Conservation (phyloP, 1,140 invertebrate species). For the Branchinecta lynchi region DNA sequence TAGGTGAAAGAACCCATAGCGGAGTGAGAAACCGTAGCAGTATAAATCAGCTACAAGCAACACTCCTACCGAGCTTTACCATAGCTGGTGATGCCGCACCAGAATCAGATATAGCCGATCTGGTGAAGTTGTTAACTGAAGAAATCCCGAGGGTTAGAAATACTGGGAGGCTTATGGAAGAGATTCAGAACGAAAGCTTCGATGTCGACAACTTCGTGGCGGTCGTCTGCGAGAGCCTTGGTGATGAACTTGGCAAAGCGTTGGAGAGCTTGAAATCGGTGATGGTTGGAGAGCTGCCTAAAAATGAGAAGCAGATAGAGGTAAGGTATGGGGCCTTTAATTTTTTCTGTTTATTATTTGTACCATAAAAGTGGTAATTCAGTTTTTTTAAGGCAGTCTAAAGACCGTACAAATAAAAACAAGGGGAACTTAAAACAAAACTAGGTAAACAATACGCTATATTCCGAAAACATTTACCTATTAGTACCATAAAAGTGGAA, state of each 20-base stretch:
- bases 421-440: too few relatives aligned
- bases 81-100: neutral
- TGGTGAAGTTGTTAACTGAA: neutral
- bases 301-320: neutral
- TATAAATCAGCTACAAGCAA: neutral
- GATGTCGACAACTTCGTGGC: neutral
- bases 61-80: neutral
- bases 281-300: neutral
- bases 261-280: neutral
- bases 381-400: too few relatives aligned
- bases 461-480: too few relatives aligned
- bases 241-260: neutral
- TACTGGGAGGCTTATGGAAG: neutral
- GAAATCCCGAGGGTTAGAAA: neutral
- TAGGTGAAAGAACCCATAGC: too few relatives aligned
- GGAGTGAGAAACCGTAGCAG: too few relatives aligned
- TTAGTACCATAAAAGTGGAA: too few relatives aligned
- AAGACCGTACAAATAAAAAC: too few relatives aligned
- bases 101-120: neutral
- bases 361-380: too few relatives aligned
- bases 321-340: neutral
- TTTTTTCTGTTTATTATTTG: too few relatives aligned
- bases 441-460: too few relatives aligned
- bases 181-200: neutral
- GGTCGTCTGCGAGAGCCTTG: neutral